phyloP scores from a whole-genome alignment of 2,797 vertebrate genomes.

The Eurystomus glaucurus region DNA sequence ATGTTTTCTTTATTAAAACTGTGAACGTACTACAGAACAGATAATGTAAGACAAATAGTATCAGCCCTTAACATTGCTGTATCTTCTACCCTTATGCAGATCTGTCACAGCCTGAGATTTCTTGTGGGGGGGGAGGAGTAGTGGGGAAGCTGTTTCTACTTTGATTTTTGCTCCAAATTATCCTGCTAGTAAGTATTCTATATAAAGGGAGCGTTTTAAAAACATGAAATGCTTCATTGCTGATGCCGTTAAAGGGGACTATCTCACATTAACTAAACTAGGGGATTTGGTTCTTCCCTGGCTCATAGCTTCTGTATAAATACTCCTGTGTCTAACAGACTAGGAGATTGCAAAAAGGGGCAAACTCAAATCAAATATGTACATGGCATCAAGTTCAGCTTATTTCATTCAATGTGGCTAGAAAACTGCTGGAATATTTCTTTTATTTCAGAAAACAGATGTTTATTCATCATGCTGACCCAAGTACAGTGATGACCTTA shows the following conservation, averaged over 20 bases:
- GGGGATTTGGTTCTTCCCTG: neutral
- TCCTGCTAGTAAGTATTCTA: neutral
- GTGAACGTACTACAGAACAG: neutral
- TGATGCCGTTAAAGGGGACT: neutral
- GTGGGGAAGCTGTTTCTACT: neutral
- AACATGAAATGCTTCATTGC: rapidly evolving
- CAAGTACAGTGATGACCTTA: neutral
- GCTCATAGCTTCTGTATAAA: neutral
- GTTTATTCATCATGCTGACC: neutral
- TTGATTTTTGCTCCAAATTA: neutral
- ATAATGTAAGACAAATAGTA: neutral
- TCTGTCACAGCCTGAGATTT: neutral
- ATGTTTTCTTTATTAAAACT: slow-evolving; percentile 16
- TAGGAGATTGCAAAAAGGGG: neutral
- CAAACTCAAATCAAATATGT: neutral
- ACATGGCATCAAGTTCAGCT: neutral
- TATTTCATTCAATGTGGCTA: neutral
- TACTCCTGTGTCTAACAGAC: neutral
- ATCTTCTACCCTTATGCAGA: neutral
- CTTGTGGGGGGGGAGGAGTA: neutral
- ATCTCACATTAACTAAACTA: neutral
- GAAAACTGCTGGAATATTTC: neutral
- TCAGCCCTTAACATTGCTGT: neutral
- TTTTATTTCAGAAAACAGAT: neutral
- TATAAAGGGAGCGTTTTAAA: neutral